Base-by-base conservation (phyloP, 2,113 vertebrate species). In the Myrmecobius fasciatus region DNA sequence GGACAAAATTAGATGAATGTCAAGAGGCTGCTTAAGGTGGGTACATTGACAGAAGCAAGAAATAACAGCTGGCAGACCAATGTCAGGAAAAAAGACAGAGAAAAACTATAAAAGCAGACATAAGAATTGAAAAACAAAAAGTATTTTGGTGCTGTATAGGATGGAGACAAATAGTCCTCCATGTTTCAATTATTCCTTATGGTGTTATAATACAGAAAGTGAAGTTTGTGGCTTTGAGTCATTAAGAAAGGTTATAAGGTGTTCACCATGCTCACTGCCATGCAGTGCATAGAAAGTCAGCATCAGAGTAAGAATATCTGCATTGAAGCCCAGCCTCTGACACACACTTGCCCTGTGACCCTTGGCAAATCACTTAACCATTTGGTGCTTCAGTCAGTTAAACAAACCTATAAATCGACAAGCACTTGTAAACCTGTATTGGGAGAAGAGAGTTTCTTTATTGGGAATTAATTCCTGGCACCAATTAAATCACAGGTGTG, bases 1-100 rank as follows among this genome's bases (percentile, higher is more conserved):
- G 67, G n/a, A 83, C 36, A 83, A 83, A 83, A 83, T 83, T 83
- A 83, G 67, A 83, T 83, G 67, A 83, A 83, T 83, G n/a, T 83
- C 67, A 83, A n/a, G 17, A 83, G 67, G 67, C 67, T 83, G 67
- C 67, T 83, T 83, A 83, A 83, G 67, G n/a, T 6, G 24, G 67
- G 67, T 20, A 83, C 67, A 83, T 24, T 83, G 67, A 83, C n/a
- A 83, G 20, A 83, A 83, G 67, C 20, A 83, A 83, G 67, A 43
- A 83, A 83, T 83, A 43, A 83, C n/a, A 83, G 67, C 67, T 83
- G 67, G 67, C 43, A 83, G 67, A 20, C 67, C 43, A 83, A 83
- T 43, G 67, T 83, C 20, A 83, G 67, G 20, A 83, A 43, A 83
- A 75, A 83, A 20, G 36, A 25, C 53, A 36, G 12, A 43, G 67